Base-by-base conservation (phyloP, 2,888 invertebrate genomes). In the Acleris sparsana region DNA sequence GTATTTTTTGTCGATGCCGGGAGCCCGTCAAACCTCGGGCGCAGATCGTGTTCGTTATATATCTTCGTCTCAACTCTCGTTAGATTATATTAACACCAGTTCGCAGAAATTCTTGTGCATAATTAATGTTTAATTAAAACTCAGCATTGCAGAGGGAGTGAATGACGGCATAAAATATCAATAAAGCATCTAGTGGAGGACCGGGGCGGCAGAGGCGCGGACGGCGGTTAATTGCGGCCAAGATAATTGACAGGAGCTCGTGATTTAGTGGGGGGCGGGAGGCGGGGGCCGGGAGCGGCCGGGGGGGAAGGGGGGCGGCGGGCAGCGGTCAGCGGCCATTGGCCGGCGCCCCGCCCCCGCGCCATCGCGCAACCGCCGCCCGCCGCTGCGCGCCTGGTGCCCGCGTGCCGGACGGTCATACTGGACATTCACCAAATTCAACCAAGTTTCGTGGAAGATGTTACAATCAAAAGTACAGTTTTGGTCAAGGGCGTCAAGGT, bases 201-300 rank as follows among this genome's bases (percentile, higher is more conserved):
- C 52, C 61, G 63, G 62, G 53, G 61, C 57, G 64, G 39, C 55
- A 55, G 39, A 29, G 51, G 55, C 20, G 46, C 62, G 39, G 33
- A 49, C 60, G 33, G 59, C 20, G 62, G 66, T 68, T 68, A 67
- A 68, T 69, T 68, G 63, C 51, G 57, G 56, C 56, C 64, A 63
- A 62, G 67, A 63, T 76, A 79, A 79, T 79, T 76, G 78, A 82
- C 78, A 78, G 71, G 74, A 59, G 70, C 70, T 62, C 68, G 74
- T 76, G 77, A 77, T 78, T 75, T 73, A 78, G 75, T 72, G 72
- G 58, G 68, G 55, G 69, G 69, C 69, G 64, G 70, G 68, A 58
- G 66, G 53, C 3, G 18, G 46, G 46, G 46, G 46, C 44, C n/a
- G 46, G 17, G 44, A 44, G 17, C 17, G n/a, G 46, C 2, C 46